A percentile compares a stretch with the other conserved stretches of the same genome.
These are phyloP conservation scores for Ailurus styani DNA, from an alignment of 2,113 vertebrate species.

Conservation along the genomic window DNA sequence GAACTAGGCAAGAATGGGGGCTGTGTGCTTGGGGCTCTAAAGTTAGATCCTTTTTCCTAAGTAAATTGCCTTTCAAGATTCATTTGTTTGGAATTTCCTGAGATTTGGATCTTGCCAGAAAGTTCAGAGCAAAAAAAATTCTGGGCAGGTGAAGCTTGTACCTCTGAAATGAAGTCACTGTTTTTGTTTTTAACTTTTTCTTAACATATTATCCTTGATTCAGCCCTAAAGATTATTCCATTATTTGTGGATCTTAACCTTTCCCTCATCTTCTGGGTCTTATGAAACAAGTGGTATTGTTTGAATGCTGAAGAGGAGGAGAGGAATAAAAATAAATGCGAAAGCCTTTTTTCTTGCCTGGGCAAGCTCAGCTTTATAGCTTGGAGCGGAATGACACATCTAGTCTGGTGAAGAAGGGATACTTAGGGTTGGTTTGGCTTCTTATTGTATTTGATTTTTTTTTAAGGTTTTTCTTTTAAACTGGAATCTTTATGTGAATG, in stretches of 20 bases:
- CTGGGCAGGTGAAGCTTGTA: conserved; percentile 29
- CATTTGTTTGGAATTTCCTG: conserved; percentile 67
- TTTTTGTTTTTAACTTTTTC: not conserved
- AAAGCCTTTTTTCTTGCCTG: not conserved
- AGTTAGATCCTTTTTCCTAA: not conserved
- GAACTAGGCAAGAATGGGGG: not conserved
- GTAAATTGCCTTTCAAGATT: conserved; percentile 49
- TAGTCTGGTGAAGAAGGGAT: not conserved
- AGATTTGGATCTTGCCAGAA: conserved; percentile 56
- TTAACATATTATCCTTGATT: not conserved
- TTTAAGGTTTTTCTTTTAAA: conserved; percentile 1
- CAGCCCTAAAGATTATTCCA: not conserved
- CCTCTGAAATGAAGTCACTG: not conserved
- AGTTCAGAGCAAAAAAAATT: not conserved
- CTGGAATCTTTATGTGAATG: not conserved
- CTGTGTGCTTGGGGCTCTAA: not conserved
- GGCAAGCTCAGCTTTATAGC: not conserved
- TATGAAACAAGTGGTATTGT: not conserved
- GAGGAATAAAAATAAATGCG: not conserved
- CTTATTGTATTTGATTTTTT: not conserved
- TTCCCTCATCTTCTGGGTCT: not conserved
- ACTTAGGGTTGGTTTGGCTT: not conserved
- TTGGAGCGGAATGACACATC: not conserved
- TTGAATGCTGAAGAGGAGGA: not conserved
- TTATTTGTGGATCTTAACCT: not conserved